These are phyloP conservation scores for Perodicticus potto DNA, from an alignment of 2,797 vertebrate species.

Conservation along the genomic window DNA sequence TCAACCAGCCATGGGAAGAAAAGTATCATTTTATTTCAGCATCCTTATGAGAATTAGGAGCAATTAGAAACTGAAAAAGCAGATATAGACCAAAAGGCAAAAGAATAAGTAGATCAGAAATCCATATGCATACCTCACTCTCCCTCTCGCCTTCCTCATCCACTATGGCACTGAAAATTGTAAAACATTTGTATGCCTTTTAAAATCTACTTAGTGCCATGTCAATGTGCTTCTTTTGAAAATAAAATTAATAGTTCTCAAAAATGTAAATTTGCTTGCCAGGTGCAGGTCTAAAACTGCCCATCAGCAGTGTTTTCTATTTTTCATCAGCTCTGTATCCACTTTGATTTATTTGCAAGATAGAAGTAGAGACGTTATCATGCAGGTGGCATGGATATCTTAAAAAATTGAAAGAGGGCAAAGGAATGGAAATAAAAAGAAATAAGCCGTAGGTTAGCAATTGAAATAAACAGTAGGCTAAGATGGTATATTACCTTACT, in stretches of 20 bases:
- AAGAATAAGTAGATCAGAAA: not conserved
- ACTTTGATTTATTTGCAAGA: not conserved
- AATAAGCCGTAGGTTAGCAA: not conserved
- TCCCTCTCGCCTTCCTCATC: no score
- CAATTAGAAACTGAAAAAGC: not conserved
- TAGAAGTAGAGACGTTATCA: not conserved
- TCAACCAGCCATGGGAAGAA: not conserved
- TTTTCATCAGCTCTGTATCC: not conserved
- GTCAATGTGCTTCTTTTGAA: not conserved
- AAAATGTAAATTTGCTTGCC: not conserved
- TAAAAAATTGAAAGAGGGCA: not conserved
- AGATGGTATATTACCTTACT: not conserved
- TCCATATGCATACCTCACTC: not conserved
- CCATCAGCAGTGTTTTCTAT: fast-evolving
- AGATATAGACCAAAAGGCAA: no score
- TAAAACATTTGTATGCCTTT: not conserved
- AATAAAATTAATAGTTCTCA: not conserved
- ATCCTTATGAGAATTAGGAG: not conserved
- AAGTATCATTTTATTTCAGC: not conserved
- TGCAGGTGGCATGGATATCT: not conserved
- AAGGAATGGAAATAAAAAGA: not conserved
- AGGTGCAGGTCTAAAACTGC: not conserved
- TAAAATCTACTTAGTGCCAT: not conserved
- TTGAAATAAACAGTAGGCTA: not conserved
- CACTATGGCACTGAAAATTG: not conserved